Percentiles rank a stretch among this genome's conserved stretches.
These are phyloP conservation scores for Gnathonemus longibarbis DNA, from an alignment of 2,113 vertebrate genomes.

Conservation along the genomic window DNA sequence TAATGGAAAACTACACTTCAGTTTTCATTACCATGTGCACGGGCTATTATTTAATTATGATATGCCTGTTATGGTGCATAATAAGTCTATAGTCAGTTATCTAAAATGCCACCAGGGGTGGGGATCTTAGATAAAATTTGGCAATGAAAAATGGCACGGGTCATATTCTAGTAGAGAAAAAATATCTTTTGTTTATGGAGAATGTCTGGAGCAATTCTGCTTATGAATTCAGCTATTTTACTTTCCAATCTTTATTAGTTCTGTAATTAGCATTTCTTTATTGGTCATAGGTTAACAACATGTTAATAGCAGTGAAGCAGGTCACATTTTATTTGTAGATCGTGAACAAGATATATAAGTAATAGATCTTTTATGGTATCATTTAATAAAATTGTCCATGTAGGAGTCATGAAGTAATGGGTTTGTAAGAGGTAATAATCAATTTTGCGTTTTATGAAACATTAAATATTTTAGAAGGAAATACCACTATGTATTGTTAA, in stretches of 20 bases:
- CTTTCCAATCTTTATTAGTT: not conserved
- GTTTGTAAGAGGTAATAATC: not conserved
- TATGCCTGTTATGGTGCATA: not conserved
- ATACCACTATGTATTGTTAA: not conserved
- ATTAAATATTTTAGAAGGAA: not conserved
- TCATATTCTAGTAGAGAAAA: not conserved
- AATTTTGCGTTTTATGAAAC: not conserved
- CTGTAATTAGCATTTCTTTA: not conserved
- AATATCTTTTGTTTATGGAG: not conserved
- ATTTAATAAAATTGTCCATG: not conserved
- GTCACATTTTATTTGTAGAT: not conserved
- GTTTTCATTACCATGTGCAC: not conserved
- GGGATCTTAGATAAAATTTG: not conserved
- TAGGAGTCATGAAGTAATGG: not conserved
- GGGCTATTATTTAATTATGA: not conserved
- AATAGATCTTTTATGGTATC: not conserved
- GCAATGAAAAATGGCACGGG: not conserved
- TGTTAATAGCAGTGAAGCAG: not conserved
- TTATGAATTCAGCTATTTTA: not conserved
- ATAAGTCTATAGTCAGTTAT: not conserved
- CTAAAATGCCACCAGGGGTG: not conserved
- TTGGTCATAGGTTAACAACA: not conserved
- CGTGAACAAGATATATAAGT: not conserved
- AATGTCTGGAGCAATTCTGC: not conserved
- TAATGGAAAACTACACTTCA: not conserved